Percentiles rank a stretch among this genome's conserved stretches.
Evolutionary conservation across 1,140 invertebrate genomes (phyloP).

Genomic region (Meloidogyne chitwoodi): DNA sequence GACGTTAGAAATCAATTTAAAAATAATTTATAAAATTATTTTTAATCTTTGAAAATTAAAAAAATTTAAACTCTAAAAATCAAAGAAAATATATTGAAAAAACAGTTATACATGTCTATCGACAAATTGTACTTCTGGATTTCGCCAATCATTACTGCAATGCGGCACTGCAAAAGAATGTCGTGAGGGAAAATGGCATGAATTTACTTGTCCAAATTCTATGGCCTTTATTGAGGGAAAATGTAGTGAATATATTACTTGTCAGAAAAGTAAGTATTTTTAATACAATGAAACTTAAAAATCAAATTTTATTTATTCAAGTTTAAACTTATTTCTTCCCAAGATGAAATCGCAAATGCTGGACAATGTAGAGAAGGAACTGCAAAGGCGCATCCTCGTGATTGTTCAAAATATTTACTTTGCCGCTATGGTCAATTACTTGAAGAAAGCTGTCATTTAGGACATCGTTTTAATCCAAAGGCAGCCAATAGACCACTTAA

Average conservation of each 20-base stretch:
- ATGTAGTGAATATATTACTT: slow-evolving; percentile 5
- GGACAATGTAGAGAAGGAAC: slow-evolving; percentile 18
- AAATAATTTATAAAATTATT: background rate
- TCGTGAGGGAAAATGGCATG: slow-evolving; percentile 23
- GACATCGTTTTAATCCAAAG: slow-evolving; percentile 26
- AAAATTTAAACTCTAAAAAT: too few species aligned
- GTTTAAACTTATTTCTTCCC: too few species aligned
- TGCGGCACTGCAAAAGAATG: slow-evolving; percentile 21
- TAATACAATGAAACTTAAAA: background rate
- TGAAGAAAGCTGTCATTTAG: slow-evolving; percentile 28
- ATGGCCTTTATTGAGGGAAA: slow-evolving; percentile 27
- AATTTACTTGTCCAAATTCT: slow-evolving; percentile 6
- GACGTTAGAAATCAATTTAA: background rate
- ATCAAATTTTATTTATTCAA: background rate
- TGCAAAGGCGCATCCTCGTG: slow-evolving; percentile 6
- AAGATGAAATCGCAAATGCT: background rate
- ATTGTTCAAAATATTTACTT: slow-evolving; percentile 29
- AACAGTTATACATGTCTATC: slow-evolving; percentile 14
- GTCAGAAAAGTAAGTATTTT: background rate
- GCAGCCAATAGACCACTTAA: background rate
- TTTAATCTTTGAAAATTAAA: background rate
- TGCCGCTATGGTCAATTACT: slow-evolving; percentile 27
- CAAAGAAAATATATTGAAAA: background rate
- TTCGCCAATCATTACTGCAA: background rate
- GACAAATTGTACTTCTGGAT: slow-evolving; percentile 15